Evolutionary conservation across 2,797 vertebrate genomes (phyloP), one percentile per base, ranked within the genome.

Genomic region (Fistularia commersonii): DNA sequence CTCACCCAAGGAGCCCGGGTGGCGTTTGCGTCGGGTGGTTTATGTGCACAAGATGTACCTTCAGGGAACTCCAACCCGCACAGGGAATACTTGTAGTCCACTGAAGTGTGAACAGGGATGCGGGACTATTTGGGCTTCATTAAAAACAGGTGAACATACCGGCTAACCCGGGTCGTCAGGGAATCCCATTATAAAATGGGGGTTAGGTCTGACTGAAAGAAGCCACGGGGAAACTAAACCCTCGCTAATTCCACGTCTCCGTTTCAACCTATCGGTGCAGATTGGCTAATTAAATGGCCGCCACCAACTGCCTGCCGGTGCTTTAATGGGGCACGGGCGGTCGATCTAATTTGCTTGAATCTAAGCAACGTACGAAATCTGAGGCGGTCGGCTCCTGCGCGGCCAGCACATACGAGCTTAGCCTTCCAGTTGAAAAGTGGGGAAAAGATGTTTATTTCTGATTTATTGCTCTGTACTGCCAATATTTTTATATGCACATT

Each of bases 331-430:
- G 54, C 45, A 51, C 62, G 54, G 52, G 54, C 53, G 73, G 77
- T 76, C 75, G 81, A 81, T 77, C 81, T 73, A 57, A 86, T 80
- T 86, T 69, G 57, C 74, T 66, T 78, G 70, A 81, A 79, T 76
- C 74, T 54, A 59, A 76, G 69, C 54, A 70, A 77, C 52, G n/a
- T 67, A 74, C 70, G n/a, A n/a, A 76, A 79, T 63, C 61, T 48
- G 62, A 70, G 71, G 75, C 79, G 51, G 42, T 10, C 15, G 8
- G 60, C 62, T 67, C 72, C 71, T 77, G 66, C 73, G 71, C 57
- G 4, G 55, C 5, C 70, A 34, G 58, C 40, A 50, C 32, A 32
- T 34, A 32, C 45, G 32, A 32, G 45, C 41, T 11, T 23, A 31
- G 34, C 48, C 33, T 32, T 44, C 39, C 14, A 41, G 11, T 65